phyloP scores from a whole-genome alignment of 1,140 invertebrate species.

The Drosophila varians region DNA sequence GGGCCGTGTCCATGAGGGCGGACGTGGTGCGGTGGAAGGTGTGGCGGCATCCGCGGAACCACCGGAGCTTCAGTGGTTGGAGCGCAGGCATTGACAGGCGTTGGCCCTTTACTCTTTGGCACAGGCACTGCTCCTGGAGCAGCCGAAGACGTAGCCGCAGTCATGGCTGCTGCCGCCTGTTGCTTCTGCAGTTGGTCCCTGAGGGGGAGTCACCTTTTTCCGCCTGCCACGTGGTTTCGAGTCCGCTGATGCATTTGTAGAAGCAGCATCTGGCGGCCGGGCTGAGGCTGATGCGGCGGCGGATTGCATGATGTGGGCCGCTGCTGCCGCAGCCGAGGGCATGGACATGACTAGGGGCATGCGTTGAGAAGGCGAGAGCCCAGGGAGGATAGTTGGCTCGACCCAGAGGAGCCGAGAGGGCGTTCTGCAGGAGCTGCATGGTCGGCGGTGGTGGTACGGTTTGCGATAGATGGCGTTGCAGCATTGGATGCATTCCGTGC shows the following conservation, averaged over 20 bases:
- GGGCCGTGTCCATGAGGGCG: constrained; percentile 36
- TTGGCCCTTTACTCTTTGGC: constrained; percentile 46
- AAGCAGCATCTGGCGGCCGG: constrained; percentile 19
- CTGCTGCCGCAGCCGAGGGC: constrained; percentile 51
- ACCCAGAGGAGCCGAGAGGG: constrained; percentile 67
- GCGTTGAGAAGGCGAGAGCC: constrained; percentile 43
- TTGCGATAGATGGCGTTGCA: constrained; percentile 59
- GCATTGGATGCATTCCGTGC: constrained; percentile 62
- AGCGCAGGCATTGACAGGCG: constrained; percentile 66
- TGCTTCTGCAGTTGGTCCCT: constrained; percentile 75
- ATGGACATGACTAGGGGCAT: constrained; percentile 62
- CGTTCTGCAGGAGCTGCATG: constrained; percentile 76
- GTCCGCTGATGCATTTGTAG: constrained; percentile 16
- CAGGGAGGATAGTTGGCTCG: constrained; percentile 46
- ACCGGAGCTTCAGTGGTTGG: constrained; percentile 84
- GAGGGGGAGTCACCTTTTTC: constrained; percentile 77
- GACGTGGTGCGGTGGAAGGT: constrained; percentile 76
- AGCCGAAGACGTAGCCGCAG: constrained; percentile 51
- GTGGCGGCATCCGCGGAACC: constrained; percentile 87
- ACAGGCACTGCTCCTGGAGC: neutral
- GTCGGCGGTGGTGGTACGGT: constrained; percentile 52
- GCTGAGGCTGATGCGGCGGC: constrained; percentile 40
- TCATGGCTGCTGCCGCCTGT: constrained; percentile 77
- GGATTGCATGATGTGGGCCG: constrained; percentile 65
- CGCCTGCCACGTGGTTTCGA: constrained; percentile 70